A percentile compares a stretch with the other conserved stretches of the same genome.
phyloP scores from a whole-genome alignment of 2,888 invertebrate species.

The Drosophila greeni region DNA sequence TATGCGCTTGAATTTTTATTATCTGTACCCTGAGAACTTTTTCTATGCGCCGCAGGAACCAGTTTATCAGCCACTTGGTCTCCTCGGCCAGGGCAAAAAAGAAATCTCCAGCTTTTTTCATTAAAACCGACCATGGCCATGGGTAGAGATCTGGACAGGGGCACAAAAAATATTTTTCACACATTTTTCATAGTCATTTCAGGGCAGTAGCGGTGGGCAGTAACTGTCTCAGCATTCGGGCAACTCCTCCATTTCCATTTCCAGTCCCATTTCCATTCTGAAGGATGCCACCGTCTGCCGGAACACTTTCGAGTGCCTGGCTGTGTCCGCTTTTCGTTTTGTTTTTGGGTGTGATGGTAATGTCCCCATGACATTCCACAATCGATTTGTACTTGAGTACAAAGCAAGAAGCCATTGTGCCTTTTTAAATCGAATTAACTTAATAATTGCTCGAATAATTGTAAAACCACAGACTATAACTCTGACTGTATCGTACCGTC shows the following conservation, averaged over 20 bases:
- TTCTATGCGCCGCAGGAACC: slow-evolving; percentile 70
- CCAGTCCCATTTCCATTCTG: slow-evolving; percentile 3
- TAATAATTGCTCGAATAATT: slow-evolving; percentile 41
- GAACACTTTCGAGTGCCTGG: slow-evolving; percentile 50
- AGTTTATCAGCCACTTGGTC: slow-evolving; percentile 71
- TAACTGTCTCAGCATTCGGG: slow-evolving; percentile 65
- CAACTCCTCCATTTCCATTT: slow-evolving; percentile 69
- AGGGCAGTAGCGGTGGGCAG: slow-evolving; percentile 64
- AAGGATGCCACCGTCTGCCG: slow-evolving; percentile 41
- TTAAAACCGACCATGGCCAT: slow-evolving; percentile 55
- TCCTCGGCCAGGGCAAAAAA: slow-evolving; percentile 62
- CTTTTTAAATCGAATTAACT: slow-evolving; percentile 44
- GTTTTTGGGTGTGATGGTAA: slow-evolving; percentile 20
- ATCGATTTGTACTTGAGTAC: slow-evolving; percentile 61
- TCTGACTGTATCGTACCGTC: slow-evolving; percentile 42
- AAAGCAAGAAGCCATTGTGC: slow-evolving; percentile 55
- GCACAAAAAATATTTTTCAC: slow-evolving; percentile 76
- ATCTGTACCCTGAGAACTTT: slow-evolving; percentile 79
- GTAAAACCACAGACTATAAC: slow-evolving; percentile 44
- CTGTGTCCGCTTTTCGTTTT: slow-evolving; percentile 35
- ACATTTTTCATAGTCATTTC: slow-evolving; percentile 77
- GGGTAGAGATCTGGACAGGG: slow-evolving; percentile 54
- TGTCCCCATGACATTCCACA: slow-evolving; percentile 25
- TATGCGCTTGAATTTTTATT: slow-evolving; percentile 76
- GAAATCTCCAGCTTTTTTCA: slow-evolving; percentile 55